These are phyloP conservation scores for Dichetophora obliterata DNA, from an alignment of 2,888 invertebrate genomes.

Conservation along the genomic window DNA sequence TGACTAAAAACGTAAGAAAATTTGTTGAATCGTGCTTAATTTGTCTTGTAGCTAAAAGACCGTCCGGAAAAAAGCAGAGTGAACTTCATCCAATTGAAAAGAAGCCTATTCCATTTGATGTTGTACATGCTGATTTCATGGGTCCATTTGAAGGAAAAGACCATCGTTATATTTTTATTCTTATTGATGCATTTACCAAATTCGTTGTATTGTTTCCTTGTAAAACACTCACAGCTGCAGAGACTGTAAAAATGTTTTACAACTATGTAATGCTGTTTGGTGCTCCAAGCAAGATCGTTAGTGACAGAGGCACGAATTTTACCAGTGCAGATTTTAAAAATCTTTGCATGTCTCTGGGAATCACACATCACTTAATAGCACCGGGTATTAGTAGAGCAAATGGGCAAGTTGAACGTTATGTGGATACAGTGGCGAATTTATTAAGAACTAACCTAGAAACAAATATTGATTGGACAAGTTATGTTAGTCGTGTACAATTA, in stretches of 20 bases:
- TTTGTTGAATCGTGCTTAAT: constrained; percentile 21
- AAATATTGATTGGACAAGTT: constrained; percentile 41
- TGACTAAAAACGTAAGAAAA: constrained; percentile 38
- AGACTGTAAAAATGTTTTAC: constrained; percentile 36
- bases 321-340: constrained; percentile 26
- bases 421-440: constrained; percentile 20
- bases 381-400: constrained; percentile 33
- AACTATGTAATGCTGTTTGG: background rate
- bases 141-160: constrained; percentile 36
- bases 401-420: constrained; percentile 28
- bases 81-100: constrained; percentile 48
- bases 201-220: constrained; percentile 25
- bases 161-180: constrained; percentile 34
- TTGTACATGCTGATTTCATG: constrained; percentile 38
- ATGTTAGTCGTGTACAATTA: constrained; percentile 43
- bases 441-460: constrained; percentile 41
- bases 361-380: constrained; percentile 17
- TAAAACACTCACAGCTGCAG: constrained; percentile 34
- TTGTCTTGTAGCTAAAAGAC: constrained; percentile 38
- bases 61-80: constrained; percentile 37
- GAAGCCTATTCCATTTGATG: constrained; percentile 45
- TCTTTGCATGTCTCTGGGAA: constrained; percentile 11
- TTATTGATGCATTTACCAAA: constrained; percentile 38
- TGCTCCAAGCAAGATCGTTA: background rate
- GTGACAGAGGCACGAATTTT: constrained; percentile 21